Conservation (phyloP, 2,113 vertebrate genomes). For the Tympanuchus pallidicinctus region DNA sequence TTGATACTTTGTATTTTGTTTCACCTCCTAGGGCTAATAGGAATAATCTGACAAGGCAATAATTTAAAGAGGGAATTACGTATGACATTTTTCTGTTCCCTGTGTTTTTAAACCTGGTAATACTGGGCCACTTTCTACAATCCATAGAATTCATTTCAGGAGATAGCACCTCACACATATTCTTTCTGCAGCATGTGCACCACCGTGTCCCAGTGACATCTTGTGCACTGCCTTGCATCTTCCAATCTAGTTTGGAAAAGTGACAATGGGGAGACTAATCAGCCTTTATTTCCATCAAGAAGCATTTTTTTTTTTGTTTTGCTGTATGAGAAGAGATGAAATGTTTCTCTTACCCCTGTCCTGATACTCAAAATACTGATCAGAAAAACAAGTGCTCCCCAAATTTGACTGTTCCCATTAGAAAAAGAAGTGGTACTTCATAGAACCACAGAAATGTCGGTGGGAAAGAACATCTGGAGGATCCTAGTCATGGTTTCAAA, state of each 20-base stretch:
- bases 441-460: background rate
- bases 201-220: background rate
- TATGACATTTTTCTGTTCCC: background rate
- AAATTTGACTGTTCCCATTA: background rate
- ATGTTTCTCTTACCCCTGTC: background rate
- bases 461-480: background rate
- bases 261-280: background rate
- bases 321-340: background rate
- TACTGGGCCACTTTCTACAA: background rate
- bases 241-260: background rate
- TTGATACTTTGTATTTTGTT: slow-evolving; percentile 43
- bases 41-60: background rate
- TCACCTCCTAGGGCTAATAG: background rate
- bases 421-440: background rate
- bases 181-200: background rate
- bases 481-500: background rate
- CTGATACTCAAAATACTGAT: background rate
- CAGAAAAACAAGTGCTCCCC: slow-evolving; percentile 5
- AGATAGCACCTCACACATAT: background rate
- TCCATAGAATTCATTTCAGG: background rate
- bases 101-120: background rate
- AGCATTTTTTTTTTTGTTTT: background rate
- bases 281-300: background rate
- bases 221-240: background rate
- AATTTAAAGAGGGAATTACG: background rate